phyloP scores from a whole-genome alignment of 2,113 vertebrate genomes.

The Syrrhaptes paradoxus region DNA sequence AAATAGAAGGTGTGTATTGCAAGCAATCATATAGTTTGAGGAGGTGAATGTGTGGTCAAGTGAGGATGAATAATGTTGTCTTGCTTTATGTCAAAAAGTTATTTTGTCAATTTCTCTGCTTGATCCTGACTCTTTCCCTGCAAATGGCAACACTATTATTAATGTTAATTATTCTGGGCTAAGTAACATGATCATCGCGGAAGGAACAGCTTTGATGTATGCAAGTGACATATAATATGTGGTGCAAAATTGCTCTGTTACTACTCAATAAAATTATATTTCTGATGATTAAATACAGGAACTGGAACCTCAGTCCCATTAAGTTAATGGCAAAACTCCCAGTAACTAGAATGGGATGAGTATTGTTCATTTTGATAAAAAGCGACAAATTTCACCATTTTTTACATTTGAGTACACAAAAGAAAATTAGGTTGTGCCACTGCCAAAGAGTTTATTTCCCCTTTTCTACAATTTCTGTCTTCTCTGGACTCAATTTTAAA shows the following conservation, averaged over 20 bases:
- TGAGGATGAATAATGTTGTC: background rate
- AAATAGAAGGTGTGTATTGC: background rate
- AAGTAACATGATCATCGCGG: background rate
- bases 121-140: background rate
- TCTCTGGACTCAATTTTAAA: background rate
- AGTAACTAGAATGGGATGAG: background rate
- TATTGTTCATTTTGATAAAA: background rate
- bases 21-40: background rate
- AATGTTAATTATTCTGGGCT: conserved; percentile 42
- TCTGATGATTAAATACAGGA: conserved; percentile 42
- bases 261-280: conserved; percentile 31
- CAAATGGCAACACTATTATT: conserved; percentile 5
- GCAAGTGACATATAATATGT: conserved; percentile 6
- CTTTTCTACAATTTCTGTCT: background rate
- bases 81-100: background rate
- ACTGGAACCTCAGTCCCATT: background rate
- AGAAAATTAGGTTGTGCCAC: background rate
- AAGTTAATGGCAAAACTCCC: conserved; percentile 21
- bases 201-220: conserved; percentile 43
- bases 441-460: background rate
- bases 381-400: background rate
- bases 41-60: background rate
- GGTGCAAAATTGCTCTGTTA: background rate
- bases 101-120: background rate
- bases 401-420: background rate